Evolutionary conservation across 2,113 vertebrate species (phyloP).

Genomic region (Azemiops feae): DNA sequence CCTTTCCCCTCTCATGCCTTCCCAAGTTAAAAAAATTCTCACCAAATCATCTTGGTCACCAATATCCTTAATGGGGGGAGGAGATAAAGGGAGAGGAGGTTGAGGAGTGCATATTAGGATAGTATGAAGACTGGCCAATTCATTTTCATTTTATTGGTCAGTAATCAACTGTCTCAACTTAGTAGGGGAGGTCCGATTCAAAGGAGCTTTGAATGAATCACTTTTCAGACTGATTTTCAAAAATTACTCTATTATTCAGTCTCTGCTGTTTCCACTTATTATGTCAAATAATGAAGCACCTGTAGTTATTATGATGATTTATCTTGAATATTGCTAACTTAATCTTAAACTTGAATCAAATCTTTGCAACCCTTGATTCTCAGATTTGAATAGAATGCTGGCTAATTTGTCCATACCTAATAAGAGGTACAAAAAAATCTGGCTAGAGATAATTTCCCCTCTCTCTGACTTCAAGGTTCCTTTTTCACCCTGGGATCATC

Average conservation of each 20-base stretch:
- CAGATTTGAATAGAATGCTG: background rate
- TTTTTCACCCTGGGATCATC: background rate
- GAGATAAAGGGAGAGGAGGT: background rate
- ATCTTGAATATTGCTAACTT: background rate
- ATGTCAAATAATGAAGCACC: background rate
- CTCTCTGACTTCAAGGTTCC: background rate
- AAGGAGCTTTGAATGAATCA: background rate
- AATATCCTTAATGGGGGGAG: background rate
- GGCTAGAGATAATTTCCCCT: background rate
- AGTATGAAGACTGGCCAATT: background rate
- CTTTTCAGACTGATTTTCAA: background rate
- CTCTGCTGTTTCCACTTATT: background rate
- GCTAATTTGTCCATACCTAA: background rate
- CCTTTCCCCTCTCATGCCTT: background rate
- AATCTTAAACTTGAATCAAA: background rate
- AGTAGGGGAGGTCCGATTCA: background rate
- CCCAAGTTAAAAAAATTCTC: background rate
- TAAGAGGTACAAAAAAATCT: background rate
- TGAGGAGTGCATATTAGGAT: background rate
- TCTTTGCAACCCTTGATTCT: too few species aligned
- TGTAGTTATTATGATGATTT: background rate
- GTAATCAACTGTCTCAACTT: background rate
- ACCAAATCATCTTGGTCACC: background rate
- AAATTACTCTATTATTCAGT: background rate
- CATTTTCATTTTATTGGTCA: background rate